Base-by-base conservation (phyloP, 2,888 invertebrate genomes). In the Falcaria lacertinaria region DNA sequence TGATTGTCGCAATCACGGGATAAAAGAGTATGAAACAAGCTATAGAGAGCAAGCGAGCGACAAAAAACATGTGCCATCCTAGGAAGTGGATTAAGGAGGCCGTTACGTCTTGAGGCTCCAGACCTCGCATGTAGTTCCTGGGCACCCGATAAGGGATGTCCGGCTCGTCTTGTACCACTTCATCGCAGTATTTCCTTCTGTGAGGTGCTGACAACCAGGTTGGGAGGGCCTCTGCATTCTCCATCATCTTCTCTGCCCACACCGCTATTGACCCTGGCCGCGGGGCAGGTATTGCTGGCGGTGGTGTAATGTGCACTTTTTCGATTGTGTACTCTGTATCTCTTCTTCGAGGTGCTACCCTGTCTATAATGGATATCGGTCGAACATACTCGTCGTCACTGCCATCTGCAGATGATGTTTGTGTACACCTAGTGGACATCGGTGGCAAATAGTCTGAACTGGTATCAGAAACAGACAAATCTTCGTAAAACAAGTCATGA, bases 41-140 rank as follows among this genome's bases (percentile, higher is more conserved):
- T 35, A 95, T 90, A 17, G 94, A 91, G 39, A 95, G 80, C 76
- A 95, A 88, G 37, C 96, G 90, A 33, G 93, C 91, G n/a, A 92
- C 68, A 38, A 95, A 91, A 67, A 95, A 95, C 34, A 92, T 83
- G 51, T 94, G 92, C 96, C 96, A 96, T 69, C 94, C 94, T n/a
- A 94, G 74, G 65, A 93, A 94, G 17, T 93, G 90, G 2, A 95
- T 84, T 4, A 93, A 70, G 55, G 92, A 92, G 8, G 94, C 94
- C 0, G 93, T 90, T 1, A 92, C 90, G 61, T 95, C 95, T 57
- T 95, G 95, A 51, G 95, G 94, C 51, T 94, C 93, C 6, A 95
- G 86, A 5, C 94, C 94, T 55, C 93, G 86, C 54, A 91, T 87
- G 40, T 84, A 92, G 32, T 79, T 86, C 38, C 87, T 85, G 15